These are phyloP conservation scores for roundworm (Caenorhabditis elegans) DNA, from an alignment of 1,140 invertebrate genomes.

Conservation along the genomic window WBcel235 BX284603.4:9025001-9025500, in stretches of 20 bases:
- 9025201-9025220: constrained; percentile 36
- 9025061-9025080: too few relatives aligned
- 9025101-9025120: constrained; percentile 25
- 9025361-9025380: too few relatives aligned
- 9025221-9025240: constrained; percentile 33
- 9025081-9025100: constrained; percentile 16
- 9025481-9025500: constrained; percentile 43
- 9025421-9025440: too few relatives aligned
- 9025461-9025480: constrained; percentile 33
- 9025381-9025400: too few relatives aligned
- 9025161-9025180: constrained; percentile 45
- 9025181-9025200: constrained; percentile 45
- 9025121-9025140: constrained; percentile 30
- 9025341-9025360: too few relatives aligned
- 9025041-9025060: too few relatives aligned
- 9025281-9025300: too few relatives aligned
- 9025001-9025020: not conserved
- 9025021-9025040: not conserved
- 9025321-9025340: too few relatives aligned
- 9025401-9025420: too few relatives aligned
- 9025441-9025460: constrained; percentile 25
- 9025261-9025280: too few relatives aligned
- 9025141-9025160: constrained; percentile 35
- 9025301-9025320: too few relatives aligned
- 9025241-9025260: too few relatives aligned